These are phyloP conservation scores for Notarius lentiginosus DNA, from an alignment of 2,113 vertebrate species.

Conservation along the genomic window DNA sequence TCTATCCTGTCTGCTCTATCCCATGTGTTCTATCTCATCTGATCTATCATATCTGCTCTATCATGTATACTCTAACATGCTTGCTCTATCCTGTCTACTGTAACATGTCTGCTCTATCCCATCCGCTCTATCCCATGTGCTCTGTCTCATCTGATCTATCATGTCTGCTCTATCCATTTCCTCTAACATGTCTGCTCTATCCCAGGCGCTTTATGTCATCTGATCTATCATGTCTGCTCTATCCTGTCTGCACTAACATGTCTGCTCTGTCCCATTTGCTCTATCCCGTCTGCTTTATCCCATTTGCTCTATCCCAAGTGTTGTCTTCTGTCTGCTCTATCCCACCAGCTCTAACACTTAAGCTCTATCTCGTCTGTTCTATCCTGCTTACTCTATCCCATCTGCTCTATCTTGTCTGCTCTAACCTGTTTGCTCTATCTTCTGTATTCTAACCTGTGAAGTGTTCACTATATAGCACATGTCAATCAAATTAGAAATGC, in stretches of 20 bases:
- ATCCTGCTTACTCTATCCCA: neutral
- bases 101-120: neutral
- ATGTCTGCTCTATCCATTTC: neutral
- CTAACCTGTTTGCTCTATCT: neutral
- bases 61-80: too few relatives aligned
- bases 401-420: neutral
- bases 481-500: neutral
- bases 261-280: too few relatives aligned
- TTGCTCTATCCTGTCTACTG: neutral
- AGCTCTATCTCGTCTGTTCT: too few relatives aligned
- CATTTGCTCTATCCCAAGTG: too few relatives aligned
- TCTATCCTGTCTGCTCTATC: neutral
- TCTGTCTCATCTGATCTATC: neutral
- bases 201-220: too few relatives aligned
- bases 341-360: neutral
- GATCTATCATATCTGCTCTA: too few relatives aligned
- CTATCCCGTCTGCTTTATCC: too few relatives aligned
- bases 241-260: too few relatives aligned
- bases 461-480: neutral
- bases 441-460: neutral
- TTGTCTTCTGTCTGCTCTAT: neutral
- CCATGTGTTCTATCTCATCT: neutral
- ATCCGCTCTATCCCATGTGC: neutral
- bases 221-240: neutral
- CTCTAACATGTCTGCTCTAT: neutral